These are phyloP conservation scores for Oconnorella tubifera DNA, from an alignment of 2,888 invertebrate genomes.

Conservation along the genomic window DNA sequence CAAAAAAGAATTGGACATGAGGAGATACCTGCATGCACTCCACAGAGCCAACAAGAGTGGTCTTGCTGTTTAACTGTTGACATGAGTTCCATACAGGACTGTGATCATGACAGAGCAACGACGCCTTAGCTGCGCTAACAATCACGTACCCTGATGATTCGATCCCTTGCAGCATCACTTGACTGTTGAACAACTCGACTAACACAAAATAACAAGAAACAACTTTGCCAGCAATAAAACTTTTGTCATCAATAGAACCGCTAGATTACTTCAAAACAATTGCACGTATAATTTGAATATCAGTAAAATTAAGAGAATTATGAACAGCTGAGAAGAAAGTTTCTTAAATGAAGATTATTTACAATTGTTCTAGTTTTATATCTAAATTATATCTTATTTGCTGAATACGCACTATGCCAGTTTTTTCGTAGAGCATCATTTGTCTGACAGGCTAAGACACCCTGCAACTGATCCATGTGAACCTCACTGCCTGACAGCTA, in stretches of 20 bases:
- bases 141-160: slow-evolving; percentile 97
- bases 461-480: slow-evolving; percentile 70
- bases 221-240: too few species aligned
- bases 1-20: too few species aligned
- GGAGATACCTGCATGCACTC: slow-evolving; percentile 91
- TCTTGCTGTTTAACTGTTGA: slow-evolving; percentile 81
- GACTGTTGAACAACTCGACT: slow-evolving; percentile 85
- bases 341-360: too few species aligned
- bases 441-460: slow-evolving; percentile 78
- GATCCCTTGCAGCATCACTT: slow-evolving; percentile 84
- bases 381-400: too few species aligned
- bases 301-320: too few species aligned
- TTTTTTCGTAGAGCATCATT: slow-evolving; percentile 90
- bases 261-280: too few species aligned
- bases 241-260: too few species aligned
- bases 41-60: slow-evolving; percentile 90
- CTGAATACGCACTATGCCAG: slow-evolving; percentile 80
- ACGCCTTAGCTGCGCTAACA: slow-evolving; percentile 90
- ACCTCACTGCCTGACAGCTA: slow-evolving; percentile 54
- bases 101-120: slow-evolving; percentile 83
- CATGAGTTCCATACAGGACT: slow-evolving; percentile 79
- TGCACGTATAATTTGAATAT: too few species aligned
- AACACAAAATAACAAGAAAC: too few species aligned
- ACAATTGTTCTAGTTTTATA: too few species aligned
- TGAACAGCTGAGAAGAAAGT: not conserved